A percentile compares a stretch with the other conserved stretches of the same genome.
Evolutionary conservation across 2,797 vertebrate species (phyloP).

Genomic region (Amphiprion clarkii): DNA sequence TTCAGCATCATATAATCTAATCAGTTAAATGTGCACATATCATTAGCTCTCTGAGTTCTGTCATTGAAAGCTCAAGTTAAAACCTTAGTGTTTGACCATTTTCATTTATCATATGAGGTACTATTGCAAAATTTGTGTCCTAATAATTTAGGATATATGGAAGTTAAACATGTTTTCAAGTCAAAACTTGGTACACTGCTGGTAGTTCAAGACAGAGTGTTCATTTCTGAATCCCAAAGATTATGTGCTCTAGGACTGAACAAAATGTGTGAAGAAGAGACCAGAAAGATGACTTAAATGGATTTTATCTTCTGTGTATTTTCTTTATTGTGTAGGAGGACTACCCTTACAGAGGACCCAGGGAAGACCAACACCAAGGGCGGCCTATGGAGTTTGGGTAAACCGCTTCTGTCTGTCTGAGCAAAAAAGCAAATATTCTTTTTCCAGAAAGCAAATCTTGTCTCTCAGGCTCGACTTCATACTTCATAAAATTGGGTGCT

Average conservation of each 20-base stretch:
- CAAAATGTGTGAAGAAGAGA: neutral
- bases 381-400: constrained; percentile 85
- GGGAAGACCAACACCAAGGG: constrained; percentile 80
- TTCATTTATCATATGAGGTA: neutral
- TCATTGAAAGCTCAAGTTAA: neutral
- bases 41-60: constrained; percentile 22
- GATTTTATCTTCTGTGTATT: neutral
- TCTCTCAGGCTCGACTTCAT: neutral
- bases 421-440: neutral
- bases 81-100: neutral
- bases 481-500: neutral
- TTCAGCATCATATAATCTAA: neutral
- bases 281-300: neutral
- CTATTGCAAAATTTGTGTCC: neutral
- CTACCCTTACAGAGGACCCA: constrained; percentile 82
- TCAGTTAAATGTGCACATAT: neutral
- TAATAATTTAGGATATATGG: no score
- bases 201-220: neutral
- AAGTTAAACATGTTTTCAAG: neutral
- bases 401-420: constrained; percentile 19
- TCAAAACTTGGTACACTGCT: no score
- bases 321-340: constrained; percentile 74
- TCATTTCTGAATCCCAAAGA: neutral
- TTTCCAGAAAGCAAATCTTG: neutral
- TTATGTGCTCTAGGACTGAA: neutral